phyloP scores from a whole-genome alignment of 1,140 invertebrate species.

The Carcinoscorpius rotundicauda region DNA sequence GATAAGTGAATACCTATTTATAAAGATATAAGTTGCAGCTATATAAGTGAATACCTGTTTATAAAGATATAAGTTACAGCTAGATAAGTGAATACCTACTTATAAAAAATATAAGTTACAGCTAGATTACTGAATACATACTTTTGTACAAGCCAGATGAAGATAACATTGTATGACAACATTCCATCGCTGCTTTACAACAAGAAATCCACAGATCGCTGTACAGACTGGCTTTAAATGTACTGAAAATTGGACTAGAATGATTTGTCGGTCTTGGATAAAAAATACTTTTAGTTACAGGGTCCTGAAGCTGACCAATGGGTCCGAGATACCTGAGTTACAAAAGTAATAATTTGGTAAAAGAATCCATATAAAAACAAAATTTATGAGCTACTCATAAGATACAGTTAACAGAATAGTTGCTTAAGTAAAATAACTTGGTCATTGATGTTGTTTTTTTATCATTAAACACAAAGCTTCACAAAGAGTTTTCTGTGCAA shows the following conservation, averaged over 20 bases:
- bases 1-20: no score
- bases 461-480: no score
- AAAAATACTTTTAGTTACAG: constrained; percentile 1
- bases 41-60: no score
- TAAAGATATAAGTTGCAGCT: no score
- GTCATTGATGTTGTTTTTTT: no score
- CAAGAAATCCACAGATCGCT: constrained; percentile 13
- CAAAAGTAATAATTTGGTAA: background rate
- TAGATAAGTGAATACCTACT: no score
- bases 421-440: no score
- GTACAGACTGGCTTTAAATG: constrained; percentile 13
- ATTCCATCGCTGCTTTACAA: constrained; percentile 12
- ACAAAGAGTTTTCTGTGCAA: no score
- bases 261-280: constrained; percentile 8
- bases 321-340: constrained; percentile 8
- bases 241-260: constrained; percentile 4
- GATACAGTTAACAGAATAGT: no score
- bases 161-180: constrained; percentile 10
- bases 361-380: no score
- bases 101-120: background rate
- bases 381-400: no score
- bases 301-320: constrained; percentile 2
- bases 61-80: no score
- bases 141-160: background rate
- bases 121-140: background rate